A percentile compares a stretch with the other conserved stretches of the same genome.
These are phyloP conservation scores for Drepanosiphum platanoidis DNA, from an alignment of 2,888 invertebrate genomes.

Conservation along the genomic window DNA sequence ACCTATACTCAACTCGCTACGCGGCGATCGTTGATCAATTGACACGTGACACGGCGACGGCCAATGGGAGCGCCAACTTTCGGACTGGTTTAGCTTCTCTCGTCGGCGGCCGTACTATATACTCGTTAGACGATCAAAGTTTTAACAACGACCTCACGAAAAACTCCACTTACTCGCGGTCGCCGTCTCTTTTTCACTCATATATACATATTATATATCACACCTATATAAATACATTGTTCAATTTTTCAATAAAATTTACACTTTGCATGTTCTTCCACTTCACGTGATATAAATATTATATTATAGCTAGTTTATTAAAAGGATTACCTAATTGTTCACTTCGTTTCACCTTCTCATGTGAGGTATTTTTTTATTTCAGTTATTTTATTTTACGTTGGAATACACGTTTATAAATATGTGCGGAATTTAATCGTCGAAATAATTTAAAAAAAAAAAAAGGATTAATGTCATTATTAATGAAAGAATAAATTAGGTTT, in stretches of 20 bases:
- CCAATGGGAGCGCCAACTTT: no score
- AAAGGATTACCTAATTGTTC: constrained; percentile 8
- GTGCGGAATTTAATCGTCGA: constrained; percentile 25
- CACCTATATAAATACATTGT: background rate
- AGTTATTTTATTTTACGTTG: background rate
- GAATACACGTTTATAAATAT: background rate
- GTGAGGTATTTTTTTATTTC: background rate
- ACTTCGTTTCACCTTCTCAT: background rate
- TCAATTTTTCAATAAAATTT: background rate
- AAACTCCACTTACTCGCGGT: no score
- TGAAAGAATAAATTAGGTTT: constrained; percentile 34
- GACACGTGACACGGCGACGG: no score
- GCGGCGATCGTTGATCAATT: no score
- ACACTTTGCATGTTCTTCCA: background rate
- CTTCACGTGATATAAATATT: background rate
- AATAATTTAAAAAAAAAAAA: constrained; percentile 33
- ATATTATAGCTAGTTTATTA: background rate
- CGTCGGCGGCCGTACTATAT: no score
- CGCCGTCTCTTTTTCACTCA: no score
- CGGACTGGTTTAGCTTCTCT: no score
- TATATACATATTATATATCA: no score
- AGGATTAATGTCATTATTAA: constrained; percentile 43
- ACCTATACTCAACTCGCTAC: no score
- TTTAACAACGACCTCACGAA: no score
- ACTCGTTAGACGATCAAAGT: no score